Evolutionary conservation across 37 sponge, comb jelly and placozoan species (phyloP).

Genomic region (Chondrilla cf. caribensis): DNA sequence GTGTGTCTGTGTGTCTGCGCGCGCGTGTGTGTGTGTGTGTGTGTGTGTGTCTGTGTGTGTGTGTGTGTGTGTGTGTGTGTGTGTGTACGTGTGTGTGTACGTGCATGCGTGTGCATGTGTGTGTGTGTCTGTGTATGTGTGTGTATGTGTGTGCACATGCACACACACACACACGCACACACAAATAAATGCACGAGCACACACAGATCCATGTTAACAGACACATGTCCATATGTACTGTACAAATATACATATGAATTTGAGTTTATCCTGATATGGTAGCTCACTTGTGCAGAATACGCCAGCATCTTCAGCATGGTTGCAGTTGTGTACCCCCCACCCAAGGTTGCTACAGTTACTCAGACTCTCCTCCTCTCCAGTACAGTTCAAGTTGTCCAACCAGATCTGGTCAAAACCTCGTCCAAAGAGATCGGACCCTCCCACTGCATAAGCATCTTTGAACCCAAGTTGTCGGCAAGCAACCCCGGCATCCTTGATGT

Average conservation of each 20-base stretch:
- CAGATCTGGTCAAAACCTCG: neutral
- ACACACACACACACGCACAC: neutral
- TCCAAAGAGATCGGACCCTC: neutral
- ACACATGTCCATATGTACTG: neutral
- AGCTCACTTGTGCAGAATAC: conserved; percentile 19
- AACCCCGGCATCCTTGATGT: neutral
- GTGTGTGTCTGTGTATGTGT: neutral
- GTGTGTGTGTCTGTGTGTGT: conserved; percentile 4
- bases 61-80: conserved; percentile 10
- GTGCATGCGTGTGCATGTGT: neutral
- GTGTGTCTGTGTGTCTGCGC: too few species aligned
- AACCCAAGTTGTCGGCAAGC: conserved; percentile 11
- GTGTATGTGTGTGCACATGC: neutral
- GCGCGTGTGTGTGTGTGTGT: too few species aligned
- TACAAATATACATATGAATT: neutral
- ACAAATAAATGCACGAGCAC: neutral
- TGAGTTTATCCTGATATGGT: neutral
- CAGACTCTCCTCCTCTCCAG: neutral
- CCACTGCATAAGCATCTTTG: neutral
- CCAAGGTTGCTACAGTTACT: neutral
- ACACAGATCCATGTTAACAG: neutral
- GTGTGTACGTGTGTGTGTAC: conserved; percentile 9
- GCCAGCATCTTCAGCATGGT: neutral
- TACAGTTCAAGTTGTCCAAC: conserved; percentile 1
- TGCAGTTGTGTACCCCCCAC: conserved; percentile 10